A percentile compares a stretch with the other conserved stretches of the same genome.
These are phyloP conservation scores for Volucella inflata DNA, from an alignment of 2,888 invertebrate species.

Conservation along the genomic window DNA sequence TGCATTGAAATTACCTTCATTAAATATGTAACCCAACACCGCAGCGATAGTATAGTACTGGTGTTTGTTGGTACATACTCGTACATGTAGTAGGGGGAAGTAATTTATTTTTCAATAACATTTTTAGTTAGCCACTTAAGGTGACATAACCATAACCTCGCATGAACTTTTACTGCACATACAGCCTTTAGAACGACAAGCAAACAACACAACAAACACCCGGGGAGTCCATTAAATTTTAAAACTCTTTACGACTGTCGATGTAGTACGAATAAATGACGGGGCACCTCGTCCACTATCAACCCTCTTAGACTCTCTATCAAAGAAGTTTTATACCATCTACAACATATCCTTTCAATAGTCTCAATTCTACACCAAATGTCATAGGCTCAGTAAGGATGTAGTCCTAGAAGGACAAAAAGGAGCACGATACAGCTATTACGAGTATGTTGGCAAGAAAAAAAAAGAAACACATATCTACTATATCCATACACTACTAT, in stretches of 20 bases:
- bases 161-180: slow-evolving; percentile 39
- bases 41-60: neutral
- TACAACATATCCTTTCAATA: neutral
- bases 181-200: neutral
- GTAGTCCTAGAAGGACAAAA: neutral
- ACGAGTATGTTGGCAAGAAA: neutral
- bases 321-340: neutral
- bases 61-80: too few species aligned
- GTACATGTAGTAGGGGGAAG: neutral
- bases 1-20: slow-evolving; percentile 65
- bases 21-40: slow-evolving; percentile 5
- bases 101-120: slow-evolving; percentile 56
- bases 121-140: slow-evolving; percentile 51
- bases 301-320: neutral
- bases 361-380: slow-evolving; percentile 1
- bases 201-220: neutral
- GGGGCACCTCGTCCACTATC: slow-evolving; percentile 26
- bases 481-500: neutral
- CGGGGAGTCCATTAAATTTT: slow-evolving; percentile 65
- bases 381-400: slow-evolving; percentile 11
- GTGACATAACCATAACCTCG: slow-evolving; percentile 60
- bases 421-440: neutral
- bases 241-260: slow-evolving; percentile 56
- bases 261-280: slow-evolving; percentile 31
- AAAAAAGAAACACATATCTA: neutral